Base-by-base conservation (phyloP, 1,140 invertebrate species). In the Danaus plexippus region DNA sequence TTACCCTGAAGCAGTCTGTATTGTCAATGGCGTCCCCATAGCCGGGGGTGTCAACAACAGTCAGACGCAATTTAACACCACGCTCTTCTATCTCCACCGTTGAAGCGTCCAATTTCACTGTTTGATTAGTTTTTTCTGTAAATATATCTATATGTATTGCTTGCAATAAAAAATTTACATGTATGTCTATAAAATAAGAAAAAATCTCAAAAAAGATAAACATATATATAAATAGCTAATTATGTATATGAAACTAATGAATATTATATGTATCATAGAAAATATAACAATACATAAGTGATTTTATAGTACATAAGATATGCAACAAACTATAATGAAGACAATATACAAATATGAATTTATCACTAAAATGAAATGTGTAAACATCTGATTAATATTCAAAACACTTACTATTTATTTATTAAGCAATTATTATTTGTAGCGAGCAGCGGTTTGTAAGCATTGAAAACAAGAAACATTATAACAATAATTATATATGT, bases 11-110 rank as follows among this genome's bases (percentile, higher is more conserved):
- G 76, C 94, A 95, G 82, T 97, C 96, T 15, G 94, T 96, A 84
- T 99, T 99, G 80, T 99, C 94, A 67, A 99, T 98, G n/a, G 97
- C 96, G 90, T 99, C 98, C 11, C 98, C 98, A 88, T 97, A 99
- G 10, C 98, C 98, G 41, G 98, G 98, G 3, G 98, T 99, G 82
- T 99, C 98, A 1, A 99, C 96, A 42, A 98, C 95, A 0, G 95
- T 97, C 18, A 97, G 83, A 52, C 95, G 89, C 57, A 97, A 87
- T 81, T 97, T 97, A 3, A 97, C 95, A 42, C 96, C 96, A 53
- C 95, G 88, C 78, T 97, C 96, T 87, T 98, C 96, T 70, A 98
- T 97, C 82, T 98, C 96, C 11, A 97, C 95, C 22, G 96, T 97
- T 0, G 95, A 96, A 41, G 95, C 94, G 77, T 97, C 95, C 47